These are phyloP conservation scores for Beris morrisii DNA, from an alignment of 2,888 invertebrate species.

Conservation along the genomic window DNA sequence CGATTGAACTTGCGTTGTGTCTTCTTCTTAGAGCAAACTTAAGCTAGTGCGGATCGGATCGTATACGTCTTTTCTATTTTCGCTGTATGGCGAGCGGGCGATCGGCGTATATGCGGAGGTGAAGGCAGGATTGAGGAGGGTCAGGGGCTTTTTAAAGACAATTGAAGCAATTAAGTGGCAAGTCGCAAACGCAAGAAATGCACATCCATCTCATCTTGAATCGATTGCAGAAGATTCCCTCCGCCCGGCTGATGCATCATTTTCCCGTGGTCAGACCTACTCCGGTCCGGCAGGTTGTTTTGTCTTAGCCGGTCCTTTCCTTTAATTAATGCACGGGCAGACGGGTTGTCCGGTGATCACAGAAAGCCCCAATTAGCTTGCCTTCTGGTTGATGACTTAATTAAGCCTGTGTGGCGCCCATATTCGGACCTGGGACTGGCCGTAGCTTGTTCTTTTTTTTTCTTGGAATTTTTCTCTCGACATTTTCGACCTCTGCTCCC, in stretches of 20 bases:
- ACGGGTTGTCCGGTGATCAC: conserved; percentile 40
- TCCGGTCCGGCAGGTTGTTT: not conserved
- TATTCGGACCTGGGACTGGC: conserved; percentile 32
- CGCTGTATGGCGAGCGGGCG: no score
- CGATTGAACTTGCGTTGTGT: not conserved
- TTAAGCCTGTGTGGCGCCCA: conserved; percentile 56
- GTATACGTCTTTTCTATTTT: no score
- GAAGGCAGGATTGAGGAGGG: no score
- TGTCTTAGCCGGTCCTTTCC: conserved; percentile 4
- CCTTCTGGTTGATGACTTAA: conserved; percentile 58
- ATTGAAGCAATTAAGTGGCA: conserved; percentile 31
- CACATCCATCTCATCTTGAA: conserved; percentile 12
- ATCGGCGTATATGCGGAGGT: no score
- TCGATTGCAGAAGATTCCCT: no score
- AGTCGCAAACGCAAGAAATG: conserved; percentile 10
- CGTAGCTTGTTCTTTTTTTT: conserved; percentile 9
- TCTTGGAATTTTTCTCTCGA: not conserved
- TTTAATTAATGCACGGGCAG: conserved; percentile 26
- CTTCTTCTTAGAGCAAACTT: no score
- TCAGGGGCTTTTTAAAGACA: not conserved
- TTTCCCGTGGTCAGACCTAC: not conserved
- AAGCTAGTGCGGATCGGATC: no score
- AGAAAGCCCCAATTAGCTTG: conserved; percentile 56
- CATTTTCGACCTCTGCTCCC: not conserved
- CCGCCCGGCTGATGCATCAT: not conserved